Evolutionary conservation across 2,888 invertebrate genomes (phyloP).

Genomic region (Uropetala carovei): DNA sequence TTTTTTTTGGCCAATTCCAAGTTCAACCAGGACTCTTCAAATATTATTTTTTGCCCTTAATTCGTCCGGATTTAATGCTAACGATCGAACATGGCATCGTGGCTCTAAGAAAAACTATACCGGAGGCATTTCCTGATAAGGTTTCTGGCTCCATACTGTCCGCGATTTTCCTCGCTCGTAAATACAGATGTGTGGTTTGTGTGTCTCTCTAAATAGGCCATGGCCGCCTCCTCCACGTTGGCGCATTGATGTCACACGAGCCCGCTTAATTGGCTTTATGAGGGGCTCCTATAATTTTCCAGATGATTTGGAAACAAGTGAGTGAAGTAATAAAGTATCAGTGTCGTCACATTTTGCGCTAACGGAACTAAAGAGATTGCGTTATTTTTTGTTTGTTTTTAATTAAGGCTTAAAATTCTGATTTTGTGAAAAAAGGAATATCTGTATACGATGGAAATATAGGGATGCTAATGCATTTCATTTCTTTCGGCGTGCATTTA

Average conservation of each 20-base stretch:
- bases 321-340: background rate
- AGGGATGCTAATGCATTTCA: too few species aligned
- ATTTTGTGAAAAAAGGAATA: too few species aligned
- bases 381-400: too few species aligned
- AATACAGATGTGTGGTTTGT: conserved; percentile 28
- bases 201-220: background rate
- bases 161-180: background rate
- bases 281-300: background rate
- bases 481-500: too few species aligned
- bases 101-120: background rate
- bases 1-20: too few species aligned
- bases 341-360: too few species aligned
- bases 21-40: too few species aligned
- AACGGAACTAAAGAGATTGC: too few species aligned
- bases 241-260: background rate
- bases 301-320: background rate
- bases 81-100: background rate
- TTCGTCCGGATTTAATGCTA: background rate
- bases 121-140: too few species aligned
- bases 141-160: conserved; percentile 39
- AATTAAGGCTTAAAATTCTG: too few species aligned
- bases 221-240: background rate
- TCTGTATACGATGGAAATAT: too few species aligned
- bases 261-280: conserved; percentile 3
- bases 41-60: background rate